Conservation (phyloP, 2,888 invertebrate species). For the Latrodectus elegans region DNA sequence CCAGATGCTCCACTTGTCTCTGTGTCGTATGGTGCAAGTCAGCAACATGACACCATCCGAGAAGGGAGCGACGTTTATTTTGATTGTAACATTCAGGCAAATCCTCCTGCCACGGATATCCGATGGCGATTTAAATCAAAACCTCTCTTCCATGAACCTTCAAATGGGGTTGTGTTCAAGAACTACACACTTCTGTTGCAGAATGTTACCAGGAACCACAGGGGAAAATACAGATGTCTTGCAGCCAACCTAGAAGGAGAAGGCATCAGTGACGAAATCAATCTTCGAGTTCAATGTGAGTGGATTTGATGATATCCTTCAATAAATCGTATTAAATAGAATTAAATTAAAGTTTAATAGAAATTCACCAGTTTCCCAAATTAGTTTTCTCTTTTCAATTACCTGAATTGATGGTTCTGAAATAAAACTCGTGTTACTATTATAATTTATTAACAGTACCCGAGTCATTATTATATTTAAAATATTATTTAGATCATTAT, state of each 20-base stretch:
- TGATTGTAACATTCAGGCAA: conserved; percentile 91
- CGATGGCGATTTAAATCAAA: conserved; percentile 80
- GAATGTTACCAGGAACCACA: conserved; percentile 70
- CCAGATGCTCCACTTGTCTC: conserved; percentile 89
- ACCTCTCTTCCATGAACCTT: conserved; percentile 66
- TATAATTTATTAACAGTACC: no score
- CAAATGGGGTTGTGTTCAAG: conserved; percentile 69
- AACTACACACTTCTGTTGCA: conserved; percentile 72
- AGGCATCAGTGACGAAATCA: conserved; percentile 70
- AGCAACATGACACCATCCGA: conserved; percentile 90
- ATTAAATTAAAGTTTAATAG: no score
- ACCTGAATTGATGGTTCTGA: no score
- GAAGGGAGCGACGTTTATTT: conserved; percentile 94
- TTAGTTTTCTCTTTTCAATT: no score
- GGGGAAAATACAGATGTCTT: conserved; percentile 71
- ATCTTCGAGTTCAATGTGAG: conserved; percentile 72
- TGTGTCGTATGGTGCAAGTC: conserved; percentile 86
- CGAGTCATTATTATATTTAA: no score
- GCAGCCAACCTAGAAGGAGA: conserved; percentile 72
- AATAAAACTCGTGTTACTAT: no score
- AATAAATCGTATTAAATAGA: no score
- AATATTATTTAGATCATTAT: no score
- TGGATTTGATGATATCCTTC: not conserved
- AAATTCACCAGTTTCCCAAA: no score
- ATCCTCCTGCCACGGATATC: conserved; percentile 88